Percentiles rank a stretch among this genome's conserved stretches.
These are phyloP conservation scores for Diglossa cyanea DNA, from an alignment of 2,797 vertebrate genomes.

Conservation along the genomic window DNA sequence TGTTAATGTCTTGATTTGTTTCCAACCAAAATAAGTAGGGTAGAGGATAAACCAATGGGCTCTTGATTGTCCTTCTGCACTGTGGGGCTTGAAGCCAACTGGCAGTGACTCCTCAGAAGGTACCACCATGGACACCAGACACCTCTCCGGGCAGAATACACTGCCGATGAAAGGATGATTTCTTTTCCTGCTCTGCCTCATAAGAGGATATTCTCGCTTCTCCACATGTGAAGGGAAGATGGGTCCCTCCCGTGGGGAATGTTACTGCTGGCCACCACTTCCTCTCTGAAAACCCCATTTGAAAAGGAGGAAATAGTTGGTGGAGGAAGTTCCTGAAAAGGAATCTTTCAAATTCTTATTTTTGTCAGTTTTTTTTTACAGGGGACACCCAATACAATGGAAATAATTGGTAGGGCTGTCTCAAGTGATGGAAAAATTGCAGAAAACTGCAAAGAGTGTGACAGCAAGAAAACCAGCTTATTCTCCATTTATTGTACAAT, in stretches of 20 bases:
- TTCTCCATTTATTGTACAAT: slow-evolving; percentile 72
- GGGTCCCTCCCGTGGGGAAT: slow-evolving; percentile 57
- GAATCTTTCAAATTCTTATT: slow-evolving; percentile 71
- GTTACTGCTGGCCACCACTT: slow-evolving; percentile 60
- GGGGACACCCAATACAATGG: slow-evolving; percentile 58
- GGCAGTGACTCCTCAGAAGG: slow-evolving; percentile 32
- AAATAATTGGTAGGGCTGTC: slow-evolving; percentile 61
- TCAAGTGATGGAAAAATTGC: slow-evolving; percentile 63
- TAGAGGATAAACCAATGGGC: neutral
- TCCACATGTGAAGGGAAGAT: slow-evolving; percentile 66
- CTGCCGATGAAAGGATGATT: slow-evolving; percentile 13
- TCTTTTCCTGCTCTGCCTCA: slow-evolving; percentile 40
- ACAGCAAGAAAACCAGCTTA: slow-evolving; percentile 61
- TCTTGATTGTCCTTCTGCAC: neutral
- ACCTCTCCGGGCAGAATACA: neutral
- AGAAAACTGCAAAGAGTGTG: slow-evolving; percentile 65
- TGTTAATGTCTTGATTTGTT: slow-evolving; percentile 24
- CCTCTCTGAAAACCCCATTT: slow-evolving; percentile 66
- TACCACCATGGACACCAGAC: slow-evolving; percentile 40
- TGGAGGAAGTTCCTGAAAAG: slow-evolving; percentile 71
- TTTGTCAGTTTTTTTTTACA: slow-evolving; percentile 46
- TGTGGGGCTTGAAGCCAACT: slow-evolving; percentile 20
- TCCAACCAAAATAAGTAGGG: slow-evolving; percentile 21
- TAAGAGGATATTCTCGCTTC: slow-evolving; percentile 51
- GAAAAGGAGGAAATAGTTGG: slow-evolving; percentile 72